A percentile compares a stretch with the other conserved stretches of the same genome.
Evolutionary conservation across 1,140 invertebrate genomes (phyloP).

Genomic region (Pogonus chalceus): DNA sequence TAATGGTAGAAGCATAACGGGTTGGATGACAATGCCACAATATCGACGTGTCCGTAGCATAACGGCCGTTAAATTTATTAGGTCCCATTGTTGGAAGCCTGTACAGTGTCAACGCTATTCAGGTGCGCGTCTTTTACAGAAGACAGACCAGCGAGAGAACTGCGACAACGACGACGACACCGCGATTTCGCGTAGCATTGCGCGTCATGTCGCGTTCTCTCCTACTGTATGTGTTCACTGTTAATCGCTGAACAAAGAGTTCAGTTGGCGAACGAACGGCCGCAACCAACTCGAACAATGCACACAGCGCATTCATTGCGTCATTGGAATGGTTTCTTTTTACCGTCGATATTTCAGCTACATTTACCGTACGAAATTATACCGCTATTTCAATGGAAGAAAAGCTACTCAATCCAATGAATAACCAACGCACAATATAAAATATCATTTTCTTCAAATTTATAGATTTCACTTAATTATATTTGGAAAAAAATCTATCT

Average conservation of each 20-base stretch:
- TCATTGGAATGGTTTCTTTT: neutral
- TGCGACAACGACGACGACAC: too few relatives aligned
- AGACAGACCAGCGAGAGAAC: too few relatives aligned
- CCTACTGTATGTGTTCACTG: neutral
- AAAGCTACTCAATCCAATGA: too few relatives aligned
- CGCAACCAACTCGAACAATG: neutral
- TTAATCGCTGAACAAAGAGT: neutral
- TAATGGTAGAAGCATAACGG: too few relatives aligned
- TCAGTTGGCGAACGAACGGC: neutral
- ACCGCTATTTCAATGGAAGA: neutral
- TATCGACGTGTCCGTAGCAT: neutral
- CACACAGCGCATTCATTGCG: neutral
- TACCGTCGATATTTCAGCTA: neutral
- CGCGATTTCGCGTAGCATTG: too few relatives aligned
- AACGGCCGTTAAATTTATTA: neutral
- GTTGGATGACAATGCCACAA: too few relatives aligned
- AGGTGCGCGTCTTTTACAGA: neutral
- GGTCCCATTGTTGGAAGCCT: neutral
- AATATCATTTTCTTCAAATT: too few relatives aligned
- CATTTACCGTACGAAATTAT: neutral
- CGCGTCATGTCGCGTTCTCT: too few relatives aligned
- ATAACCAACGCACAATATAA: too few relatives aligned
- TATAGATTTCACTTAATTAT: too few relatives aligned
- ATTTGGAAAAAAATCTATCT: too few relatives aligned
- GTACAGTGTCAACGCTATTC: neutral